phyloP scores from a whole-genome alignment of 2,888 invertebrate genomes.

The Drosophila percnosoma region DNA sequence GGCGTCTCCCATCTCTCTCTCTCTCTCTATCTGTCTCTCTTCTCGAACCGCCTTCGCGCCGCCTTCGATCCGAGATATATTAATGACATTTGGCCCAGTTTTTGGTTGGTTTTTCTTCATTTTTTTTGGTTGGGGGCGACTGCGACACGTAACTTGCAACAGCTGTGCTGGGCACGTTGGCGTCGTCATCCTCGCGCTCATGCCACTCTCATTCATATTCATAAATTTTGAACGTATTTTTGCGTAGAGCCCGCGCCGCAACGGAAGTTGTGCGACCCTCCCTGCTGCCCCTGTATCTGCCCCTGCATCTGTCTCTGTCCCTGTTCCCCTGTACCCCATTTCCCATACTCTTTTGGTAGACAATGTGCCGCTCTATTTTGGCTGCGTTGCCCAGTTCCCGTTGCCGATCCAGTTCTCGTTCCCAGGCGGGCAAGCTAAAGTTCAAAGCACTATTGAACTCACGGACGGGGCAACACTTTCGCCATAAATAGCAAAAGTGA shows the following conservation, averaged over 20 bases:
- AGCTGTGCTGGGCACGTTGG: slow-evolving; percentile 49
- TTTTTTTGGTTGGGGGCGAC: slow-evolving; percentile 50
- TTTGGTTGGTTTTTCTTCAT: slow-evolving; percentile 40
- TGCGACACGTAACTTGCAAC: slow-evolving; percentile 39
- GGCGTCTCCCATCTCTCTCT: slow-evolving; percentile 44
- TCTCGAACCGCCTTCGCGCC: slow-evolving; percentile 13
- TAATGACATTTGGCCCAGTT: slow-evolving; percentile 80
- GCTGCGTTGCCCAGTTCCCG: slow-evolving; percentile 51
- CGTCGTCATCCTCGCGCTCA: slow-evolving; percentile 16
- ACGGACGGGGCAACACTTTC: slow-evolving; percentile 67
- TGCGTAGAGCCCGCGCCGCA: slow-evolving; percentile 64
- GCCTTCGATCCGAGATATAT: slow-evolving; percentile 71
- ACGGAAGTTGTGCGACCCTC: slow-evolving; percentile 64
- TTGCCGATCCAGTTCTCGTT: slow-evolving; percentile 37
- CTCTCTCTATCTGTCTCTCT: background rate
- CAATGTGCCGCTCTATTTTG: slow-evolving; percentile 76
- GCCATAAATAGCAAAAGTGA: slow-evolving; percentile 75
- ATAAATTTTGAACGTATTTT: slow-evolving; percentile 70
- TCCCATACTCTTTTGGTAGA: slow-evolving; percentile 33
- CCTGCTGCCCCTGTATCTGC: background rate
- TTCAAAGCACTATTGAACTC: slow-evolving; percentile 81
- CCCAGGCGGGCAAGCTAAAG: slow-evolving; percentile 63
- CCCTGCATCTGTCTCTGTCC: background rate
- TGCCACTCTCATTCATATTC: slow-evolving; percentile 73
- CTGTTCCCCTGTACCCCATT: background rate